These are phyloP conservation scores for Hormaphis cornu DNA, from an alignment of 1,140 invertebrate genomes.

Conservation along the genomic window DNA sequence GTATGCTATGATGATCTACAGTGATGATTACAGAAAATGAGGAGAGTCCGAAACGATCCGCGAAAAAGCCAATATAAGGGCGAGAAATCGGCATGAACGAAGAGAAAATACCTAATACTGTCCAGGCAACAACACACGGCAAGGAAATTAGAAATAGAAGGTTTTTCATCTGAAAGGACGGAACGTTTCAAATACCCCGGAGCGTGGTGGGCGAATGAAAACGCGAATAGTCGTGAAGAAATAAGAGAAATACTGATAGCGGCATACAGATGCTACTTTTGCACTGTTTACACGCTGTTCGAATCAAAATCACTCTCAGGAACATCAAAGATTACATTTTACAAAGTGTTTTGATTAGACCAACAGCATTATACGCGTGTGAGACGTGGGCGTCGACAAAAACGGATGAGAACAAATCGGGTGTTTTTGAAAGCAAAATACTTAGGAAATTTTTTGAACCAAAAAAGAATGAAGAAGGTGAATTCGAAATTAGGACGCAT, in stretches of 20 bases:
- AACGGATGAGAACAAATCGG: neutral
- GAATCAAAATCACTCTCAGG: neutral
- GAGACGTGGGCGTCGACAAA: neutral
- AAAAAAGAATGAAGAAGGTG: too few relatives aligned
- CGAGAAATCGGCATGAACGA: neutral
- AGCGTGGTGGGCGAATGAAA: neutral
- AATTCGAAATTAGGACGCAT: neutral
- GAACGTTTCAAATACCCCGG: too few relatives aligned
- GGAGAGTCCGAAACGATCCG: neutral
- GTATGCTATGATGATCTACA: neutral
- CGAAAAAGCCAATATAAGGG: neutral
- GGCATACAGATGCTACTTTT: neutral
- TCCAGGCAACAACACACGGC: neutral
- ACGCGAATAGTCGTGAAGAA: neutral
- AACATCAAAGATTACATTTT: neutral
- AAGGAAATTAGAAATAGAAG: neutral
- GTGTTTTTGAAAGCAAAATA: constrained; percentile 1
- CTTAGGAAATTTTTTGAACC: neutral
- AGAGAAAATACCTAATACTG: neutral
- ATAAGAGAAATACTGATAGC: neutral
- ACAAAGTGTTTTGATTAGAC: neutral
- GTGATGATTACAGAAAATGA: neutral
- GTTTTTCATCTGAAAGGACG: neutral
- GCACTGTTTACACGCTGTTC: neutral
- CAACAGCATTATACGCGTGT: too few relatives aligned